Conservation (phyloP, 1,140 invertebrate genomes). For the Alviniconcha marisindica region DNA sequence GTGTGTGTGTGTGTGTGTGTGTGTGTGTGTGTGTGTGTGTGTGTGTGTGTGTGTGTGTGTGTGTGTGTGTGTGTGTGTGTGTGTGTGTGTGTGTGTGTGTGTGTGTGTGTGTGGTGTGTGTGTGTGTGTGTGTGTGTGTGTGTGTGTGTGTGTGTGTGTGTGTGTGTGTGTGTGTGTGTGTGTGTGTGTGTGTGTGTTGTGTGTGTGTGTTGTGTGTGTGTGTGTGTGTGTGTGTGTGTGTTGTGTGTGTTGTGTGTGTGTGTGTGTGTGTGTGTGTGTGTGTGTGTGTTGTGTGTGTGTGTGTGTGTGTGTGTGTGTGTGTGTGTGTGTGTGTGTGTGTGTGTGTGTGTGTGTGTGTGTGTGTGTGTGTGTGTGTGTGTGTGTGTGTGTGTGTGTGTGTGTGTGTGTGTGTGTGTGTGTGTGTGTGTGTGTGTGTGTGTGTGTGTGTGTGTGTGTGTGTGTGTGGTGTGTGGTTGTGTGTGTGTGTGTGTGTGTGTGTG, state of each 20-base stretch:
- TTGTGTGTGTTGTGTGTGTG: background rate
- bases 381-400: background rate
- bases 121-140: too few relatives aligned
- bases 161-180: too few relatives aligned
- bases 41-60: background rate
- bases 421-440: background rate
- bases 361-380: background rate
- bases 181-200: background rate
- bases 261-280: slow-evolving; percentile 9
- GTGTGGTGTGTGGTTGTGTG: too few relatives aligned
- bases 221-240: too few relatives aligned
- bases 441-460: background rate
- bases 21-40: background rate
- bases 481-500: too few relatives aligned
- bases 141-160: too few relatives aligned
- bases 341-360: background rate
- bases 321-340: background rate
- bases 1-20: background rate
- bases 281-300: too few relatives aligned
- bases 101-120: too few relatives aligned
- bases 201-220: background rate
- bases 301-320: slow-evolving; percentile 17
- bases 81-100: background rate
- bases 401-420: slow-evolving; percentile 10
- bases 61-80: background rate